Base-by-base conservation (phyloP, 2,888 invertebrate species). In the Clunio marinus region DNA sequence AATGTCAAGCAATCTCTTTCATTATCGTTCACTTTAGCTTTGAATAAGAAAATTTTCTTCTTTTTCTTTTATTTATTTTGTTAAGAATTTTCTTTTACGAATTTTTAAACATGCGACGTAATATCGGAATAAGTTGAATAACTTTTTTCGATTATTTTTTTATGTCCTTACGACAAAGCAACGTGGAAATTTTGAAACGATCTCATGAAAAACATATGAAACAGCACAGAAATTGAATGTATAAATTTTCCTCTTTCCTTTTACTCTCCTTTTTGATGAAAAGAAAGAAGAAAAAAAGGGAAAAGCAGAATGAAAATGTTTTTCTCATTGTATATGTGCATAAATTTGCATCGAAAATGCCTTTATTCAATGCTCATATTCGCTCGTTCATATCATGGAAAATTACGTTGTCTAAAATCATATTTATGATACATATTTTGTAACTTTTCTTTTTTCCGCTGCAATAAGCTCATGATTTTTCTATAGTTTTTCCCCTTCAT, bases 391-490 rank as follows among this genome's bases (percentile, higher is more conserved):
- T 37, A 15, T 37, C 24, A 20, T 15, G 25, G 45, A 63, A 63
- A 63, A 63, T 63, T 63, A 63, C 63, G 63, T 46, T 63, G 63
- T 62, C 63, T 63, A 46, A 63, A 63, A 28, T 63, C 46, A 17
- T 63, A 46, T 63, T 63, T 63, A 63, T 62, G 62, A 62, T 62
- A n/a, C n/a, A n/a, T n/a, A 35, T 37, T 62, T 63, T 46, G 20
- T 35, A 25, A 17, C 25, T 45, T 63, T 20, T 22, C 27, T 60
- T 37, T 37, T 20, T 5, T 20, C 7, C 17, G 51, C 17, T 57
- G 27, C n/a, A 51, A 51, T 51, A 51, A 51, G 51, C 22, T 51
- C 20, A 51, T 51, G 51, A 51, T 51, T 51, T 51, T 51, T 41
- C 41, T 51, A 51, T 51, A 51, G 51, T 51, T 51, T 51, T 51